Percentiles rank a stretch among this genome's conserved stretches.
These are phyloP conservation scores for Schizaphis graminum DNA, from an alignment of 2,888 invertebrate genomes.

Conservation along the genomic window DNA sequence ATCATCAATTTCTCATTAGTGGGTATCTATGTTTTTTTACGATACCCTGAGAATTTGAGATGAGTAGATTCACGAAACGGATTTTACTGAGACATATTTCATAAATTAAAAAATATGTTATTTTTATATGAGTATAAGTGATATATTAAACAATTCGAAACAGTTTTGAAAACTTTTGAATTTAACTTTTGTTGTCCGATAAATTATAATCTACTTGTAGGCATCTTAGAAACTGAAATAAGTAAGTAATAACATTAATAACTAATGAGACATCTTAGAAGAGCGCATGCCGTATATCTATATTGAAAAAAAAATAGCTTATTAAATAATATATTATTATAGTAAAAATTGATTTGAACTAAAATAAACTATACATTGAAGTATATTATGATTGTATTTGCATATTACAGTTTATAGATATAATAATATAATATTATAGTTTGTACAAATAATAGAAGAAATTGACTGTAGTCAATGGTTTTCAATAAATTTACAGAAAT, in stretches of 20 bases:
- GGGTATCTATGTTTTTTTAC: conserved; percentile 15
- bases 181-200: background rate
- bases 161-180: background rate
- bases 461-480: background rate
- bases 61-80: conserved; percentile 23
- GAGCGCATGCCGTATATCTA: background rate
- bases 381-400: background rate
- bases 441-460: background rate
- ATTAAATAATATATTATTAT: background rate
- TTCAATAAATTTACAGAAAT: background rate
- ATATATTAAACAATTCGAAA: background rate
- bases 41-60: background rate
- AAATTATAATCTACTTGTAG: background rate
- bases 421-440: background rate
- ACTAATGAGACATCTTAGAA: background rate
- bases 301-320: no score
- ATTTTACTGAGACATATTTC: background rate
- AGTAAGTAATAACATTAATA: background rate
- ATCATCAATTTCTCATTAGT: conserved; percentile 53
- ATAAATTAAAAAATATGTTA: no score
- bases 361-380: background rate
- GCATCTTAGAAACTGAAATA: background rate
- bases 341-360: background rate
- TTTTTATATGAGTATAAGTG: no score
- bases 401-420: background rate